These are phyloP conservation scores for Tinamus major DNA, from an alignment of 2,797 vertebrate species.

Conservation along the genomic window DNA sequence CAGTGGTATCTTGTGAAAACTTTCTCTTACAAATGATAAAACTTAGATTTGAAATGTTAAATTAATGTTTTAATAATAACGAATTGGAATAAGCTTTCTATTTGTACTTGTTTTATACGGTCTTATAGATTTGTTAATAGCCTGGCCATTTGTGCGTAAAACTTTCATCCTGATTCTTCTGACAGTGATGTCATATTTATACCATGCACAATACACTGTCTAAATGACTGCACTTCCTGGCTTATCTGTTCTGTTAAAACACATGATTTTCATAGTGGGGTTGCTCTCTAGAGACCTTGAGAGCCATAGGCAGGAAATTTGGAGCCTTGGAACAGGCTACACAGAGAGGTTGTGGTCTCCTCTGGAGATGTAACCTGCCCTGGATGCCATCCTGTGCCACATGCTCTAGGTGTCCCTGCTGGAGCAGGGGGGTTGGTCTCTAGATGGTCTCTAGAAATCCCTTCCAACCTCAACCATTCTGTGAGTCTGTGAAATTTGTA, in stretches of 20 bases:
- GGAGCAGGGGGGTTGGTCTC: too few species aligned
- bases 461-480: too few species aligned
- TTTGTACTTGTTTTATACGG: neutral
- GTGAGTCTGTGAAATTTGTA: neutral
- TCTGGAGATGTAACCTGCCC: too few species aligned
- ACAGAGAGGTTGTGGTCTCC: too few species aligned
- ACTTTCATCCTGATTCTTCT: neutral
- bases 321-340: too few species aligned
- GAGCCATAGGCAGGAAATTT: neutral
- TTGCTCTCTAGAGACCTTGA: neutral
- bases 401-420: too few species aligned
- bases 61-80: neutral
- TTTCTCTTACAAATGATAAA: neutral
- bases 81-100: neutral
- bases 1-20: neutral
- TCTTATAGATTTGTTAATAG: neutral
- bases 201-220: neutral
- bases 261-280: neutral
- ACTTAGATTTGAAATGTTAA: neutral
- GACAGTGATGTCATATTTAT: neutral
- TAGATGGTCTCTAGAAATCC: too few species aligned
- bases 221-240: neutral
- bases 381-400: too few species aligned
- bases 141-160: neutral
- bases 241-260: neutral